These are phyloP conservation scores for Benthosema pterotum DNA, from an alignment of 2,797 vertebrate species.

Conservation along the genomic window DNA sequence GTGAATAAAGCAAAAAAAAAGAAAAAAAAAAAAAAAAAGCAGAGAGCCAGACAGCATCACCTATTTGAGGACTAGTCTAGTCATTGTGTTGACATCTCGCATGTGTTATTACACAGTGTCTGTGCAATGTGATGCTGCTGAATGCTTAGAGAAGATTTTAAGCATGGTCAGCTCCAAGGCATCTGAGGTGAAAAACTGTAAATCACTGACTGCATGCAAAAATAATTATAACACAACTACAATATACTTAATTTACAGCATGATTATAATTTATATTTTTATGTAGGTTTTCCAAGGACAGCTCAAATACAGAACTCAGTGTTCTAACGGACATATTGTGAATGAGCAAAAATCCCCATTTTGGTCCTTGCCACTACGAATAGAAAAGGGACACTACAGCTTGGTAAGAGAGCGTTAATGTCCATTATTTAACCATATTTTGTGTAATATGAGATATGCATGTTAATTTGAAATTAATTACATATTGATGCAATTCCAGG, in stretches of 20 bases:
- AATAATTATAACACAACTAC: background rate
- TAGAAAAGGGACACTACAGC: conserved; percentile 24
- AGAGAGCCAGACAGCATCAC: too few relatives aligned
- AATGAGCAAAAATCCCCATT: conserved; percentile 28
- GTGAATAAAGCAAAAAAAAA: conserved; percentile 23
- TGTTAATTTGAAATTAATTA: background rate
- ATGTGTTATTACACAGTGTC: conserved; percentile 4
- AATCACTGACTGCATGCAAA: background rate
- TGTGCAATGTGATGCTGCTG: conserved; percentile 62
- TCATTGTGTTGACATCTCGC: too few relatives aligned
- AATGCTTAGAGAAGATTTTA: conserved; percentile 57
- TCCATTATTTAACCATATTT: background rate
- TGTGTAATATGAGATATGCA: background rate
- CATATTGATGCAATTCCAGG: conserved; percentile 20
- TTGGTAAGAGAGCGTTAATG: conserved; percentile 45
- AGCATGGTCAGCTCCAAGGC: background rate
- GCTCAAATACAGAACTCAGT: conserved; percentile 40
- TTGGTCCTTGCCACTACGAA: conserved; percentile 48
- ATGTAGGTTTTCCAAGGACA: conserved; percentile 55
- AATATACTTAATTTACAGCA: background rate
- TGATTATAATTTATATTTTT: background rate
- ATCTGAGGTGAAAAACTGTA: conserved; percentile 38
- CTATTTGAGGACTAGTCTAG: too few relatives aligned
- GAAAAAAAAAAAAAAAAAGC: conserved; percentile 17
- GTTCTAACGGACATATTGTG: conserved; percentile 15